Conservation (phyloP, 2,888 invertebrate genomes). For the Helobdella robusta region DNA sequence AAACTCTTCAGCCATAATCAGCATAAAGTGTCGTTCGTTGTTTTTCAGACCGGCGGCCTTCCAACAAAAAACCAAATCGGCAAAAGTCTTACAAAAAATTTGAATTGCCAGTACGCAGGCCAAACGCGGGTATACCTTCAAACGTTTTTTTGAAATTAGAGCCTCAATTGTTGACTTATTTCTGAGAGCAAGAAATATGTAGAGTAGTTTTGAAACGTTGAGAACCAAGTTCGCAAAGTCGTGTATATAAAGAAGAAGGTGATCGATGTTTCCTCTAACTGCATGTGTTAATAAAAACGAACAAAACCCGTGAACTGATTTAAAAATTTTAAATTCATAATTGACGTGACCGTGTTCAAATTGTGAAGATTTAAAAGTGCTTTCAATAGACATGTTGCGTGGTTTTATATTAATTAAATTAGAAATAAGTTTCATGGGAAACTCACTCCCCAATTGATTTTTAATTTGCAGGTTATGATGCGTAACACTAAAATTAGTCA, state of each 20-base stretch:
- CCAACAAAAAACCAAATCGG: constrained; percentile 19
- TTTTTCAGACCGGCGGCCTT: constrained; percentile 1
- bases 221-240: background rate
- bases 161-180: background rate
- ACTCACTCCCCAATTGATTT: too few species aligned
- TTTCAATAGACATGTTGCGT: background rate
- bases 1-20: too few species aligned
- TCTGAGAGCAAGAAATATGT: constrained; percentile 10
- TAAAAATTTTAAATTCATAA: too few species aligned
- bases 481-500: too few species aligned
- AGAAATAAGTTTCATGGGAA: too few species aligned
- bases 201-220: constrained; percentile 6
- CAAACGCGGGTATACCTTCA: constrained; percentile 10
- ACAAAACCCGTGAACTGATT: background rate
- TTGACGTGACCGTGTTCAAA: too few species aligned
- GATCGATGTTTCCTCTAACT: background rate
- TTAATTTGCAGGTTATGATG: too few species aligned
- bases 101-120: constrained; percentile 3
- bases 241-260: background rate
- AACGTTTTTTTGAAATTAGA: background rate
- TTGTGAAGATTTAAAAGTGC: background rate
- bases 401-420: background rate
- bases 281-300: constrained; percentile 5
- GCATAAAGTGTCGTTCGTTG: background rate
- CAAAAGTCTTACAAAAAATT: constrained; percentile 1